Evolutionary conservation across 2,797 vertebrate genomes (phyloP).

Genomic region (Malacoctenus gilli): DNA sequence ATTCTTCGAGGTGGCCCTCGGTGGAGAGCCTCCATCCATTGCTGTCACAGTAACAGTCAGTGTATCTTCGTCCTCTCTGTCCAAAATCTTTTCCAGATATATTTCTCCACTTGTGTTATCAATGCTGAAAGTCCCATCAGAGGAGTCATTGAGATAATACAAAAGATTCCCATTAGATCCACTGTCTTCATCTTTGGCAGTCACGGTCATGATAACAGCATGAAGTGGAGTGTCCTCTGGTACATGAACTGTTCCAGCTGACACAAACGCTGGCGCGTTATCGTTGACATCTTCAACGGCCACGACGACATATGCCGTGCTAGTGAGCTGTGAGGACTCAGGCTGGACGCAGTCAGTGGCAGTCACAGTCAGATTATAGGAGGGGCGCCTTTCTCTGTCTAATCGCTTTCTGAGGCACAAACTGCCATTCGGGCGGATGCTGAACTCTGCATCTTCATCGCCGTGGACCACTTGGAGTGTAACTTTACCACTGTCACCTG

Average conservation of each 20-base stretch:
- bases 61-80: conserved; percentile 73
- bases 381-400: conserved; percentile 74
- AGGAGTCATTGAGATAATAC: conserved; percentile 70
- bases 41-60: conserved; percentile 69
- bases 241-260: conserved; percentile 53
- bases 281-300: conserved; percentile 78
- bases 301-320: conserved; percentile 64
- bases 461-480: conserved; percentile 63
- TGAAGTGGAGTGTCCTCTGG: conserved; percentile 71
- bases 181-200: conserved; percentile 73
- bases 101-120: conserved; percentile 68
- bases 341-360: conserved; percentile 72
- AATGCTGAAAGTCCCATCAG: conserved; percentile 66
- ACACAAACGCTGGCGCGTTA: conserved; percentile 76
- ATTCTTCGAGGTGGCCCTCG: conserved; percentile 57
- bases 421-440: conserved; percentile 56
- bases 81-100: conserved; percentile 71
- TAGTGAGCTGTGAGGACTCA: conserved; percentile 63
- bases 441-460: conserved; percentile 67
- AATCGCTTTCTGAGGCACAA: conserved; percentile 73
- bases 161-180: conserved; percentile 73
- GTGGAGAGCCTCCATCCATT: conserved; percentile 73
- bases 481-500: conserved; percentile 74
- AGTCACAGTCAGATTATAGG: conserved; percentile 75
- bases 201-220: conserved; percentile 67